A percentile compares a stretch with the other conserved stretches of the same genome.
phyloP scores from a whole-genome alignment of 1,140 invertebrate genomes.

The Anadara kagoshimensis region DNA sequence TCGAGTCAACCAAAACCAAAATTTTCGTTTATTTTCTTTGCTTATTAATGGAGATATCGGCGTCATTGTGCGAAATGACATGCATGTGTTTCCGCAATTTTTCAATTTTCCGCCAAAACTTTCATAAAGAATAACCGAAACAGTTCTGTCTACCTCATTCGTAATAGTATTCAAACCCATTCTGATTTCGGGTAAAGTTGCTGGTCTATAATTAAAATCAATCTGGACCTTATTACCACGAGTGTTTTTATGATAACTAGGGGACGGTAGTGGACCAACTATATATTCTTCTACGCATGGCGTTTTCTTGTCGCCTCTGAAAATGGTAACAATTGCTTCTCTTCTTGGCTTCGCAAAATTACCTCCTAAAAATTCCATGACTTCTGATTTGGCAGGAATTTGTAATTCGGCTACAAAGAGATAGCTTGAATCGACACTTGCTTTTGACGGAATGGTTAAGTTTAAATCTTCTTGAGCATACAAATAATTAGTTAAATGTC shows the following conservation, averaged over 20 bases:
- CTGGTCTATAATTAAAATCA: slow-evolving; percentile 49
- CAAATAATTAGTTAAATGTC: slow-evolving; percentile 13
- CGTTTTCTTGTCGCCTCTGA: slow-evolving; percentile 46
- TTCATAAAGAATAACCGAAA: slow-evolving; percentile 45
- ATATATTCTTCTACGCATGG: slow-evolving; percentile 56
- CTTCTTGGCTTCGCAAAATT: slow-evolving; percentile 41
- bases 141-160: slow-evolving; percentile 20
- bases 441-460: background rate
- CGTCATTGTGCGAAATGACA: slow-evolving; percentile 27
- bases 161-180: slow-evolving; percentile 24
- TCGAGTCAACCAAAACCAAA: slow-evolving; percentile 54
- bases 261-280: slow-evolving; percentile 50
- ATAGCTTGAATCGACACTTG: slow-evolving; percentile 18
- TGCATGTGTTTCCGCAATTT: slow-evolving; percentile 48
- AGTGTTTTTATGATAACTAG: slow-evolving; percentile 19
- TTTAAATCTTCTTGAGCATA: slow-evolving; percentile 21
- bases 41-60: slow-evolving; percentile 45
- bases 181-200: slow-evolving; percentile 47
- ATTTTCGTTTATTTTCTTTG: slow-evolving; percentile 39
- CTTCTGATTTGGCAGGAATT: slow-evolving; percentile 43
- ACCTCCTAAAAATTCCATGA: slow-evolving; percentile 46
- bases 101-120: slow-evolving; percentile 46
- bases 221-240: slow-evolving; percentile 33
- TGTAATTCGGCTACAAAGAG: slow-evolving; percentile 46
- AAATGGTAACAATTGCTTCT: slow-evolving; percentile 51